phyloP scores from a whole-genome alignment of 2,888 invertebrate genomes.

The Cataglyphis altisquamis region DNA sequence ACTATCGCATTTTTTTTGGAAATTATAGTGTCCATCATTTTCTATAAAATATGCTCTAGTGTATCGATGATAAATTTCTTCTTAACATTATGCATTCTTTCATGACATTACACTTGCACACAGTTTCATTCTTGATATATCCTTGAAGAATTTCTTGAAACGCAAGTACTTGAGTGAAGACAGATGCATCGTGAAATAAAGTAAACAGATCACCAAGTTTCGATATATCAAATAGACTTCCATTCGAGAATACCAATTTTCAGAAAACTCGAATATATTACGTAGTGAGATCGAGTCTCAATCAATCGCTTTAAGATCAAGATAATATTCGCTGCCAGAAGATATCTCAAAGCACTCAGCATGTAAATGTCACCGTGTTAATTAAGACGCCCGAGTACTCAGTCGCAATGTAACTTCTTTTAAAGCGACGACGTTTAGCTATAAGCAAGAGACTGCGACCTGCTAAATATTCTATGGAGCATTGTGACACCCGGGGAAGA shows the following conservation, averaged over 20 bases:
- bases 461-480: conserved; percentile 84
- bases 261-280: conserved; percentile 2
- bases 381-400: conserved; percentile 66
- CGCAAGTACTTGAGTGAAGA: conserved; percentile 18
- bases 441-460: conserved; percentile 74
- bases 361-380: conserved; percentile 61
- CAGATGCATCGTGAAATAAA: conserved; percentile 20
- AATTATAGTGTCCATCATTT: neutral
- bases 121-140: neutral
- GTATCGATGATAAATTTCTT: neutral
- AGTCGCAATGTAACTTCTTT: conserved; percentile 68
- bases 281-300: neutral
- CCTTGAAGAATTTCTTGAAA: neutral
- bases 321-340: neutral
- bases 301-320: neutral
- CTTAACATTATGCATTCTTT: neutral
- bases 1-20: neutral
- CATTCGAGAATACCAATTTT: conserved; percentile 27
- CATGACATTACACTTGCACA: neutral
- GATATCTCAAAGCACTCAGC: conserved; percentile 49
- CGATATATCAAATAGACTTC: conserved; percentile 26
- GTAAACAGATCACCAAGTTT: conserved; percentile 29
- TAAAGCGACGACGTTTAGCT: conserved; percentile 71
- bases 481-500: conserved; percentile 61
- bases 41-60: neutral